phyloP scores from a whole-genome alignment of 2,113 vertebrate species.

The Myotis lucifugus region DNA sequence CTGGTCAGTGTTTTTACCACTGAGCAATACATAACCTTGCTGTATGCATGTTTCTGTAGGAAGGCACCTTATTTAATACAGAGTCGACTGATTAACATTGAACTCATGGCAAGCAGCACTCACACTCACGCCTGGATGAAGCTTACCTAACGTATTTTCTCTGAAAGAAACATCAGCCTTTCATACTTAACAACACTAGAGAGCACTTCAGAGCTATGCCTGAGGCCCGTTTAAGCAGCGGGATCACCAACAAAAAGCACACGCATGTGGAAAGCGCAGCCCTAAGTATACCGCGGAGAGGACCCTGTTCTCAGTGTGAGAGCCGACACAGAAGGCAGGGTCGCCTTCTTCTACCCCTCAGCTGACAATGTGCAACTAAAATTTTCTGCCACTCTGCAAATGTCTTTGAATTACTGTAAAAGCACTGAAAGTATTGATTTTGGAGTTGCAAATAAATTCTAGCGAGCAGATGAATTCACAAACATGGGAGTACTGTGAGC shows the following conservation, averaged over 20 bases:
- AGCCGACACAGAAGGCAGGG: neutral
- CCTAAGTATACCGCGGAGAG: rapidly evolving
- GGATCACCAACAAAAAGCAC: neutral
- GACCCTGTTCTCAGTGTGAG: neutral
- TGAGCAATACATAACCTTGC: neutral
- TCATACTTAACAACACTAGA: neutral
- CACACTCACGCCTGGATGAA: neutral
- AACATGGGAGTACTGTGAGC: neutral
- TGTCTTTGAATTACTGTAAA: neutral
- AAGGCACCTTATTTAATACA: neutral
- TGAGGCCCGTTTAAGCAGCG: neutral
- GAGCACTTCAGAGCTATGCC: neutral
- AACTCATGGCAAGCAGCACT: neutral
- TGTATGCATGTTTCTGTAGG: neutral
- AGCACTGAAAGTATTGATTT: neutral
- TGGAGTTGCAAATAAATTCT: neutral
- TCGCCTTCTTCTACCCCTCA: neutral
- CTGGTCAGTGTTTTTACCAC: neutral
- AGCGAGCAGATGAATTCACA: neutral
- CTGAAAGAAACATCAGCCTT: neutral
- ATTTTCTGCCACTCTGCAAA: neutral
- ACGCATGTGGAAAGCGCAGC: neutral
- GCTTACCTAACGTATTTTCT: neutral
- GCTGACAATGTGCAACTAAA: neutral
- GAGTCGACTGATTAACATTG: neutral